These are phyloP conservation scores for Drosophila auraria DNA, from an alignment of 1,140 invertebrate genomes.

Conservation along the genomic window DNA sequence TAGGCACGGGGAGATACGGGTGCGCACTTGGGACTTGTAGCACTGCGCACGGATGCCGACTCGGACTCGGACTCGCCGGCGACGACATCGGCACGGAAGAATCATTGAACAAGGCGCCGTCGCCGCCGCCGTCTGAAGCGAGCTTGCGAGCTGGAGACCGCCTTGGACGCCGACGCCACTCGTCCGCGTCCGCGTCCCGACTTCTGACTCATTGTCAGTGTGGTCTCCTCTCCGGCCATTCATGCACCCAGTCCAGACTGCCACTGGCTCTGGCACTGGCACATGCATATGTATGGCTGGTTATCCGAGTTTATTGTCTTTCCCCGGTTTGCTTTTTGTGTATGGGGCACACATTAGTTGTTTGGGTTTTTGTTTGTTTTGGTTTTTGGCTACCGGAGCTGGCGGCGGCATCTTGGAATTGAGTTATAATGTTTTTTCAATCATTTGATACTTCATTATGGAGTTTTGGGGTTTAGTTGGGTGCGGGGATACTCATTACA, in stretches of 20 bases:
- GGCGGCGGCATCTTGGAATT: slow-evolving; percentile 7
- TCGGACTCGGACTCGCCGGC: slow-evolving; percentile 45
- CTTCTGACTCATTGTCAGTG: slow-evolving; percentile 68
- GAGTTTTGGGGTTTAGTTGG: not conserved
- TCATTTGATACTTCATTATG: slow-evolving; percentile 1
- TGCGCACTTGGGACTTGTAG: slow-evolving; percentile 58
- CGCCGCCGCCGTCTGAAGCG: slow-evolving; percentile 63
- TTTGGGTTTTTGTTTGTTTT: slow-evolving; percentile 49
- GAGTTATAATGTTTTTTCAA: slow-evolving; percentile 17
- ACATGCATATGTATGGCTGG: slow-evolving; percentile 35
- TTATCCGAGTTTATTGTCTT: slow-evolving; percentile 43
- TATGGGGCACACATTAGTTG: slow-evolving; percentile 15
- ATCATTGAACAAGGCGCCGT: slow-evolving; percentile 70
- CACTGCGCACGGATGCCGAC: slow-evolving; percentile 67
- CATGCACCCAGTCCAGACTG: slow-evolving; percentile 26
- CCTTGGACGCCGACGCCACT: slow-evolving; percentile 62
- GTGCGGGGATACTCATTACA: not conserved
- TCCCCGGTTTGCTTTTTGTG: slow-evolving; percentile 17
- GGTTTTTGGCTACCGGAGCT: slow-evolving; percentile 34
- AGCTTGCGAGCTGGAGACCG: slow-evolving; percentile 26
- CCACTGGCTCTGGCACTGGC: slow-evolving; percentile 3
- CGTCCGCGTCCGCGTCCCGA: slow-evolving; percentile 43
- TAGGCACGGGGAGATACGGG: slow-evolving; percentile 46
- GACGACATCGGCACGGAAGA: slow-evolving; percentile 37
- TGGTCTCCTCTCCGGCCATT: slow-evolving; percentile 26